These are phyloP conservation scores for Octonoba sinensis DNA, from an alignment of 2,888 invertebrate genomes.

Conservation along the genomic window DNA sequence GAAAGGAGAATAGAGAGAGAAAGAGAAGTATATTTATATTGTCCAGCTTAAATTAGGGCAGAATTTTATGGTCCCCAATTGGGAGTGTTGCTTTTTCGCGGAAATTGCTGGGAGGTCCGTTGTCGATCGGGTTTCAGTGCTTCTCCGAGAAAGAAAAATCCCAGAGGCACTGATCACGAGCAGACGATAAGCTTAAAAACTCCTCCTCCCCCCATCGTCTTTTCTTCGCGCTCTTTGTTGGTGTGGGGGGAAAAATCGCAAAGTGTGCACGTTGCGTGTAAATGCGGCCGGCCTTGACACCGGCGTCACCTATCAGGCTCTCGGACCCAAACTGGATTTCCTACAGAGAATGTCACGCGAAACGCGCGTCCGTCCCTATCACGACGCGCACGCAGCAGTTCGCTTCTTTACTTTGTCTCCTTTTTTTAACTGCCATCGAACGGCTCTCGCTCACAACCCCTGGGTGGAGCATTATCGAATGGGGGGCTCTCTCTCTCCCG, in stretches of 20 bases:
- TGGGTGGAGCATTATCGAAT: neutral
- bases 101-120: neutral
- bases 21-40: too few relatives aligned
- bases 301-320: constrained; percentile 58
- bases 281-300: constrained; percentile 62
- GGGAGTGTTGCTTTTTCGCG: constrained; percentile 9
- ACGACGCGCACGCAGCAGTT: constrained; percentile 46
- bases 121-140: constrained; percentile 11
- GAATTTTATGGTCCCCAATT: neutral
- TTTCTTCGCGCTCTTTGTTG: constrained; percentile 20
- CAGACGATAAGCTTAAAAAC: constrained; percentile 50
- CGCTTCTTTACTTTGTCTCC: constrained; percentile 45
- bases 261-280: constrained; percentile 56
- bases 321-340: constrained; percentile 60
- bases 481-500: neutral
- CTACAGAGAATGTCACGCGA: constrained; percentile 62
- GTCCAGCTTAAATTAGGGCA: too few relatives aligned
- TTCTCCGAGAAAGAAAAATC: constrained; percentile 29
- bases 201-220: neutral
- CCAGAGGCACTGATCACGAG: constrained; percentile 59
- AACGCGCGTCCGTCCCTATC: constrained; percentile 55
- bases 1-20: too few relatives aligned
- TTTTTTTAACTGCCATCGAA: constrained; percentile 8
- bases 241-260: constrained; percentile 11
- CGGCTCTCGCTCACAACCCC: neutral